Base-by-base conservation (phyloP, 2,888 invertebrate species). In the Cataglyphis cursor region DNA sequence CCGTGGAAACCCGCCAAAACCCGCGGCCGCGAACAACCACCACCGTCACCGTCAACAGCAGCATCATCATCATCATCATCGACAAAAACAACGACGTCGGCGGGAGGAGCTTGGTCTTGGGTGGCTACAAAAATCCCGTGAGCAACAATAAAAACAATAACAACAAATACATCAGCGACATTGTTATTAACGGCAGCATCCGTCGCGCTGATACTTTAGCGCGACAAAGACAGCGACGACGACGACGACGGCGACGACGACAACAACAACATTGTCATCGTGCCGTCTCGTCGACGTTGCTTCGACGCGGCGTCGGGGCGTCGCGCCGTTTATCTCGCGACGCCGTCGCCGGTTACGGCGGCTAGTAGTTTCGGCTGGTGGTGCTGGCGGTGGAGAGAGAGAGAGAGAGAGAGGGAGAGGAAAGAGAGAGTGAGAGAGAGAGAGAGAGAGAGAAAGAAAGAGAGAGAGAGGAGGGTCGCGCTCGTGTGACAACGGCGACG, bases 1-100 rank as follows among this genome's bases (percentile, higher is more conserved):
- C 87, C 86, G 91, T 88, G 91, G 91, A 93, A 93, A 93, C 92
- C 92, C 93, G 93, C 93, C 93, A 93, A 93, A 93, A 93, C 91
- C 91, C 90, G 91, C 92, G 90, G 87, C 90, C 90, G 90, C 90
- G 90, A 90, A 90, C 87, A 86, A 89, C 86, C 86, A 90, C 85
- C 88, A 83, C 81, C 87, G 75, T 64, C 62, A 85, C 70, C 78
- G 85, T n/a, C 75, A 68, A 35, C 66, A 44, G 15, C 24, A 57
- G 12, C 38, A 31, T 31, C 31, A 31, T 31, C 31, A 31, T 31
- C 31, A 31, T 31, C 44, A 18, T 18, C 78, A 28, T 9, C 57
- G 44, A n/a, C 57, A 51, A 31, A 65, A 72, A 35, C 70, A 81
- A 15, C 59, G 66, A 76, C 48, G 66, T 73, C 73, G 65, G 62